phyloP scores from a whole-genome alignment of 1,140 invertebrate genomes.

The Drosophila santomea region DNA sequence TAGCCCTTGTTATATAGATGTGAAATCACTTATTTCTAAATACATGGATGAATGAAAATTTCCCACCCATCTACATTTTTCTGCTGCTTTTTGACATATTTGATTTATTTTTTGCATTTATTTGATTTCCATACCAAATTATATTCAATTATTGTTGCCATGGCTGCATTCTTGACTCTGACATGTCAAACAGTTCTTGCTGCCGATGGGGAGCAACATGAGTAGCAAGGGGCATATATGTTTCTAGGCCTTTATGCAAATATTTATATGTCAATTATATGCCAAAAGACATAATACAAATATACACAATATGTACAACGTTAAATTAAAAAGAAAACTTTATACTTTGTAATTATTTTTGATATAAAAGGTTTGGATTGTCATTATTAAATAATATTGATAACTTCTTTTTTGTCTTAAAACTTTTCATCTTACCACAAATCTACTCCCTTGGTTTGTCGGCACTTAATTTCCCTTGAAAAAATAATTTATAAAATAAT shows the following conservation, averaged over 20 bases:
- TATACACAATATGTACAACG: not conserved
- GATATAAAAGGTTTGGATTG: not conserved
- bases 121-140: conserved; percentile 55
- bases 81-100: conserved; percentile 20
- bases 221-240: not conserved
- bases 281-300: too few relatives aligned
- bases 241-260: not conserved
- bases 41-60: conserved; percentile 19
- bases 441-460: not conserved
- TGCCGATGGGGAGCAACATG: not conserved
- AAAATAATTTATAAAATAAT: not conserved
- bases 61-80: not conserved
- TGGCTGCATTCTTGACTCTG: conserved; percentile 13
- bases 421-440: not conserved
- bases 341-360: not conserved
- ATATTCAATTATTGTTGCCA: conserved; percentile 56
- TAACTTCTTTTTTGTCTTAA: not conserved
- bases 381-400: not conserved
- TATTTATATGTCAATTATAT: too few relatives aligned
- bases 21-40: conserved; percentile 4
- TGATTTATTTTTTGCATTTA: conserved; percentile 50
- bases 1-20: not conserved
- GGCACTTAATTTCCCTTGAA: conserved; percentile 1
- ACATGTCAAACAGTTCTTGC: conserved; percentile 3
- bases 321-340: not conserved